A percentile compares a stretch with the other conserved stretches of the same genome.
Evolutionary conservation across 1,140 invertebrate species (phyloP).

Genomic region (Muscidifurax raptorellus): DNA sequence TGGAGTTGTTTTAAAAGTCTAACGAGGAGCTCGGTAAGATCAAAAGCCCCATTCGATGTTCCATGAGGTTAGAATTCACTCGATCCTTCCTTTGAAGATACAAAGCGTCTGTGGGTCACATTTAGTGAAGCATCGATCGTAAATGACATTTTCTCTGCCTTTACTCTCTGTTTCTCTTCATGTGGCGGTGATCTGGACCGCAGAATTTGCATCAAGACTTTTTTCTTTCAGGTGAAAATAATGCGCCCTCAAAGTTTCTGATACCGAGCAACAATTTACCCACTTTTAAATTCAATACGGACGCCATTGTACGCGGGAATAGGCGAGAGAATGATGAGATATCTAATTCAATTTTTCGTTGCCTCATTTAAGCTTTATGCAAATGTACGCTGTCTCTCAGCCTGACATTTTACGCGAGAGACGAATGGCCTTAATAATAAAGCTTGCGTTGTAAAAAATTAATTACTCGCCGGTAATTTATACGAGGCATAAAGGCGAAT

Average conservation of each 20-base stretch:
- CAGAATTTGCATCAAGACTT: not conserved
- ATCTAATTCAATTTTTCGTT: too few species aligned
- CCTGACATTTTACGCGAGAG: not conserved
- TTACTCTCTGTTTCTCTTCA: not conserved
- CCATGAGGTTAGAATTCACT: not conserved
- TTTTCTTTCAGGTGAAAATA: not conserved
- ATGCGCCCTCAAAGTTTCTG: not conserved
- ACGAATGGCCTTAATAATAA: not conserved
- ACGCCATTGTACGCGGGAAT: too few species aligned
- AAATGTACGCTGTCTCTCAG: not conserved
- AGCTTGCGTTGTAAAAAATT: not conserved
- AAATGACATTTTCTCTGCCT: not conserved
- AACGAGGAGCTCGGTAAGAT: not conserved
- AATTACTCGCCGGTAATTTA: not conserved
- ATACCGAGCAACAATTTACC: not conserved
- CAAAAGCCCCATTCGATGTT: slow-evolving; percentile 5
- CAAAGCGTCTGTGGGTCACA: not conserved
- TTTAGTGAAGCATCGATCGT: not conserved
- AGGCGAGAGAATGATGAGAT: not conserved
- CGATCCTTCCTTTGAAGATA: not conserved
- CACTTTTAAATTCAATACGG: not conserved
- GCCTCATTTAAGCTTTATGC: not conserved
- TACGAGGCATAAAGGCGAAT: too few species aligned
- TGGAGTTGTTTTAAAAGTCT: not conserved
- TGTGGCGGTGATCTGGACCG: not conserved